Evolutionary conservation across 2,888 invertebrate species (phyloP), one percentile per base, ranked within the genome.

Genomic region (Polyploca ridens): DNA sequence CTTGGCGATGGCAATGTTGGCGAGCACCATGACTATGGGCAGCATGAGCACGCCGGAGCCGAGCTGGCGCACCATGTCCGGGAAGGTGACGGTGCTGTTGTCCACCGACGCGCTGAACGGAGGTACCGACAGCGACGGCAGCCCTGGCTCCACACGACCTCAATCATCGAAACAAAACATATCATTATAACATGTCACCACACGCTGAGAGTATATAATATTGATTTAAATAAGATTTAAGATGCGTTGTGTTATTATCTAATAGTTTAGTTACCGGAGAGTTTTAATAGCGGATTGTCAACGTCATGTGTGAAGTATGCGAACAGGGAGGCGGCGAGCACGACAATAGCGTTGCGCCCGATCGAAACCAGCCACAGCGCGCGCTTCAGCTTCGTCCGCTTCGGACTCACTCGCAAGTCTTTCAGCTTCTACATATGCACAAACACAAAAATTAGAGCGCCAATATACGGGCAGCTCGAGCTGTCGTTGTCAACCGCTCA

Each of bases 1-100:
- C 93, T 99, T 99, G 14, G 98, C 98, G 75, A 99, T 99, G 41
- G 99, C 98, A 66, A 99, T 97, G 83, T 98, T 98, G 63, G 98
- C 98, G 69, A 99, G 92, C 66, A 99, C 96, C 69, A 98, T 97
- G 64, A 99, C 96, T 44, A 99, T 86, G 5, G 99, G 98, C 75
- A 98, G 93, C 70, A 99, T 95, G 64, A 97, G 78, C 62, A 98
- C 95, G 13, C 97, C 97, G 64, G 96, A 94, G 66, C 98, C 97
- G 66, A 99, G 94, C 78, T 96, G 94, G 67, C 94, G 90, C 66
- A 96, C 94, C 95, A 98, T 97, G 74, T 96, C 96, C 6, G 90
- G 63, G 78, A 97, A 96, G 89, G 90, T 68, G n/a, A 96, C 95
- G 63, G 94, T 91, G 80, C 96, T 96, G 85, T 97, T 97, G 65